These are phyloP conservation scores for Apodemia zela DNA, from an alignment of 2,888 invertebrate genomes.

Conservation along the genomic window DNA sequence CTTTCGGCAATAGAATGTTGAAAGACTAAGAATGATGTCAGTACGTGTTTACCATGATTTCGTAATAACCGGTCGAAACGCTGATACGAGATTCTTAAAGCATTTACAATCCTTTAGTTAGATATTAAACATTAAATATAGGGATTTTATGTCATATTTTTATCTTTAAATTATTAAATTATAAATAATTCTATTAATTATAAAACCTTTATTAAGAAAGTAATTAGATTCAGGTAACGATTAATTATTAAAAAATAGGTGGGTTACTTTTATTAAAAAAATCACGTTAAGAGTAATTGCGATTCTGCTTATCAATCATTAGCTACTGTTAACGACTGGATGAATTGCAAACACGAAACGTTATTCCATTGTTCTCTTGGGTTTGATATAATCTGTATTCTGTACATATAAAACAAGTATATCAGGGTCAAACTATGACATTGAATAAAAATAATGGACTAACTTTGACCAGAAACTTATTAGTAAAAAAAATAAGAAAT, in stretches of 20 bases:
- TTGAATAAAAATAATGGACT: not conserved
- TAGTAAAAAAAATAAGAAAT: not conserved
- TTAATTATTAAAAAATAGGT: too few species aligned
- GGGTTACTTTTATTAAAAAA: too few species aligned
- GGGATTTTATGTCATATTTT: too few species aligned
- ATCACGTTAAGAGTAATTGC: too few species aligned
- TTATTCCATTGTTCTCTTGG: not conserved
- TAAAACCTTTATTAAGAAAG: not conserved
- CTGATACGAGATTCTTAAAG: not conserved
- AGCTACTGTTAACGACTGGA: not conserved
- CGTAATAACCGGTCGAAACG: not conserved
- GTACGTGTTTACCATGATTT: slow-evolving; percentile 1
- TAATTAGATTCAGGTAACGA: not conserved
- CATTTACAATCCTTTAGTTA: too few species aligned
- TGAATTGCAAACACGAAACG: not conserved
- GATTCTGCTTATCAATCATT: too few species aligned
- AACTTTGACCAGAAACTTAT: not conserved
- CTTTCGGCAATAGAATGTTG: not conserved
- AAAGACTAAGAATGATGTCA: slow-evolving; percentile 2
- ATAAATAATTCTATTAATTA: too few species aligned
- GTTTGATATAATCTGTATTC: not conserved
- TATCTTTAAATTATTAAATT: too few species aligned
- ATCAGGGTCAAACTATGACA: slow-evolving; percentile 10
- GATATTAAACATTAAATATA: too few species aligned
- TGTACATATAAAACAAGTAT: not conserved